Evolutionary conservation across 1,140 invertebrate species (phyloP), one percentile per base, ranked within the genome.

Genomic region (Coelopa frigida): DNA sequence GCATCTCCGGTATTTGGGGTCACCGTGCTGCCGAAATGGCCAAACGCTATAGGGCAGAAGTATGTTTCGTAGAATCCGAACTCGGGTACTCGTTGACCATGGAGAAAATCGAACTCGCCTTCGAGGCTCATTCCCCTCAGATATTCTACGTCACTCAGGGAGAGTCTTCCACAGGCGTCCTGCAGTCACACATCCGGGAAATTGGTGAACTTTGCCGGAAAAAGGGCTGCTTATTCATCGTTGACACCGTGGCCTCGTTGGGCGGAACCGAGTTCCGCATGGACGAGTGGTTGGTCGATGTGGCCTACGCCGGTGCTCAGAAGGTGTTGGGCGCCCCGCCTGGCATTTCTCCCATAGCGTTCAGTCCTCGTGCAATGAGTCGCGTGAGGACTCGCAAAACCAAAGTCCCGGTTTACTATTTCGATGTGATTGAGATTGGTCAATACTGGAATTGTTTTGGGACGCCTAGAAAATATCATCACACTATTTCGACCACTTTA

Each of bases 341-440:
- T 23, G 90, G 90, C 8, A 72, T 89, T n/a, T 79, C 87, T 12
- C 87, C 89, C 0, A 84, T 94, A 27, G 87, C 88, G n/a, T 93
- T 94, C 53, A 87, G 83, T 60, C 70, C 78, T 2, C 73, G 75
- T 52, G 90, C 89, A 5, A 76, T 86, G 80, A 87, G 75, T 15
- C 80, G 78, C 52, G 75, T 89, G 36, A 71, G 73, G 20, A 61
- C 65, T 18, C 73, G 87, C n/a, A 82, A 79, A 53, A 77, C 71
- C 5, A 77, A 74, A 33, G 65, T 81, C 0, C 67, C 75, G 6
- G 83, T 82, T 0, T 89, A 78, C 58, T 88, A 88, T 52, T 82
- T 81, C 60, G 87, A 91, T 58, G 77, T 85, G 57, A 77, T 68
- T 12, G 63, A 79, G 12, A 61, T 90, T n/a, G 83, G 83, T 2